A percentile compares a stretch with the other conserved stretches of the same genome.
Conservation (phyloP, 2,888 invertebrate genomes). For the Caenorhabditis sp. region DNA sequence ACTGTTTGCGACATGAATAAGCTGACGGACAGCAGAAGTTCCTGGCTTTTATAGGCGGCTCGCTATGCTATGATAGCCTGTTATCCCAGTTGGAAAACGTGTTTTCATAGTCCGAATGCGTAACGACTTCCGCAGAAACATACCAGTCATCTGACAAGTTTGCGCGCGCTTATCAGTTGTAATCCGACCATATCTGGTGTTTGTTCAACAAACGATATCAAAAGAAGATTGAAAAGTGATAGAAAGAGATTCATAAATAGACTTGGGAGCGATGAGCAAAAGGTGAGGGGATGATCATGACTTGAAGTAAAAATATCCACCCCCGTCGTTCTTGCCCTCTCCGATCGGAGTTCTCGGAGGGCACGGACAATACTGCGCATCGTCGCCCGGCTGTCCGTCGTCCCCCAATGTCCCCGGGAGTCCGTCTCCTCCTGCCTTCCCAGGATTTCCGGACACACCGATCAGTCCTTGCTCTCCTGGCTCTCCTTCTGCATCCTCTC, state of each 20-base stretch:
- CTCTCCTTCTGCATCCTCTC: slow-evolving; percentile 32
- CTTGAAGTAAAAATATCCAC: slow-evolving; percentile 44
- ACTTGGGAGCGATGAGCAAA: not conserved
- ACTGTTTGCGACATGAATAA: slow-evolving; percentile 45
- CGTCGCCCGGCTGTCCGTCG: slow-evolving; percentile 53
- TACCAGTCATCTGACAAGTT: slow-evolving; percentile 16
- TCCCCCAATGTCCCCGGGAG: slow-evolving; percentile 32
- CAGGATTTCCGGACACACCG: slow-evolving; percentile 35
- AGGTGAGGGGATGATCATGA: not conserved
- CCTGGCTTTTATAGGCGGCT: not conserved
- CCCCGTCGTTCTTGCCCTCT: slow-evolving; percentile 15
- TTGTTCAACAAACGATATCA: not conserved
- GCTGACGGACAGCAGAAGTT: too few relatives aligned
- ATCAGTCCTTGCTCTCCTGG: slow-evolving; percentile 34
- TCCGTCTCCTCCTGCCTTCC: slow-evolving; percentile 40
- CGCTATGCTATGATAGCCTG: too few relatives aligned
- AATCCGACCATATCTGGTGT: slow-evolving; percentile 5
- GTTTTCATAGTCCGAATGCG: slow-evolving; percentile 11
- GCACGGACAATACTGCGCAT: slow-evolving; percentile 60
- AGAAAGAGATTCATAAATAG: not conserved
- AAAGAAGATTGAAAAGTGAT: not conserved
- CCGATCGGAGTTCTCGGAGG: slow-evolving; percentile 51
- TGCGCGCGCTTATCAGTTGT: slow-evolving; percentile 10
- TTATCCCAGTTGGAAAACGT: not conserved
- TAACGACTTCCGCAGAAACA: slow-evolving; percentile 1